Evolutionary conservation across 2,113 vertebrate genomes (phyloP), one percentile per base, ranked within the genome.

Genomic region (Entosphenus tridentatus): DNA sequence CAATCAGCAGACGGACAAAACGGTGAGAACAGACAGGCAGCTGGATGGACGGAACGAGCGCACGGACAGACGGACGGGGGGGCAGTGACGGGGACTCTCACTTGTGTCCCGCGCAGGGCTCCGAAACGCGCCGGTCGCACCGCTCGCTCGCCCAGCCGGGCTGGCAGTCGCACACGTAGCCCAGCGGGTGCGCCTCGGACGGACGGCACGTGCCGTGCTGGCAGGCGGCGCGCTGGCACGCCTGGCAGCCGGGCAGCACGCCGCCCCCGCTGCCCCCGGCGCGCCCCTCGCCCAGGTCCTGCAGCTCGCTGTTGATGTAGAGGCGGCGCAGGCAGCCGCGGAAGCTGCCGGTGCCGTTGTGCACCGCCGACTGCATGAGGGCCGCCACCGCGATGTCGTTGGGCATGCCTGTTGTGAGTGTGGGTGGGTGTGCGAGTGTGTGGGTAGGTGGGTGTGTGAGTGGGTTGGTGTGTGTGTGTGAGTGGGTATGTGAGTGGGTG

Each of bases 41-140:
- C 78, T 80, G 78, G 76, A 76, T 57, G 74, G 67, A 79, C 62
- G 67, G 70, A 73, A 75, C 68, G 72, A 14, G 67, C 67, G 71
- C 7, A 55, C 70, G 71, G 71, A 11, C 3, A 17, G 71, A 9
- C 65, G 69, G 16, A 68, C 1, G 13, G 1, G 55, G 55, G 39
- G 39, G 9, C 69, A 14, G 10, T 71, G 57, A 16, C 74, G 68
- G 12, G 68, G 69, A 68, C 18, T 83, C 93, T 81, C 79, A 98
- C 93, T 97, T 98, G 77, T 98, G 91, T 76, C 90, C 90, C 8
- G 89, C 80, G 70, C 93, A 97, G 0, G 93, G 87, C 78, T 95
- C 86, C 69, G 85, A 93, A 70, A 89, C 79, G 72, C 88, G 85
- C 67, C 91, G 86, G 72, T 95, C 89, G 57, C 93, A 98, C 14